Conservation (phyloP, 2,888 invertebrate genomes). For the Strigamia maritima region DNA sequence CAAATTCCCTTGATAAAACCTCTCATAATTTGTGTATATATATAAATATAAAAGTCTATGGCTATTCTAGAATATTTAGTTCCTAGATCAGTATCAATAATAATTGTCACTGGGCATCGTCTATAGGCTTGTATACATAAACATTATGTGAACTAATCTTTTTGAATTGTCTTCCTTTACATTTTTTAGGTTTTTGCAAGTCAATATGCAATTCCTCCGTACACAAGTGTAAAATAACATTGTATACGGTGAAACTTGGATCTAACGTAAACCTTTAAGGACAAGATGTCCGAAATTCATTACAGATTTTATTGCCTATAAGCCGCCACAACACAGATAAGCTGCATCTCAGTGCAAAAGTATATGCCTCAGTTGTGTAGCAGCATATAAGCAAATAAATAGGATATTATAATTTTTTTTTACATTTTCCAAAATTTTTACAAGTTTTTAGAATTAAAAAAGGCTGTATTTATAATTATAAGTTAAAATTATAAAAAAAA, state of each 20-base stretch:
- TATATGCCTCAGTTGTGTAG: too few species aligned
- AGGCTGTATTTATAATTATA: too few species aligned
- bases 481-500: too few species aligned
- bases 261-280: too few species aligned
- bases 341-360: too few species aligned
- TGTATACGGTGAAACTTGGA: slow-evolving; percentile 10
- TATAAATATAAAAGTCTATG: slow-evolving; percentile 10
- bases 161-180: slow-evolving; percentile 5
- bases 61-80: slow-evolving; percentile 1
- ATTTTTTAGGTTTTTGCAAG: background rate
- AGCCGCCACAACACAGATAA: too few species aligned
- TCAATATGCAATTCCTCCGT: background rate
- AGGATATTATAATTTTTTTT: too few species aligned
- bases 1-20: background rate
- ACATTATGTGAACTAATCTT: background rate
- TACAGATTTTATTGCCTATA: too few species aligned
- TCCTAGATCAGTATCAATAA: background rate
- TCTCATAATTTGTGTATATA: background rate
- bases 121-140: slow-evolving; percentile 15
- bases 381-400: too few species aligned
- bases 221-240: background rate
- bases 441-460: too few species aligned
- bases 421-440: too few species aligned
- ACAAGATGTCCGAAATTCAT: too few species aligned
- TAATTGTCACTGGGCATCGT: slow-evolving; percentile 4